Evolutionary conservation across 2,797 vertebrate genomes (phyloP), one percentile per base, ranked within the genome.

Genomic region (Sparus aurata): DNA sequence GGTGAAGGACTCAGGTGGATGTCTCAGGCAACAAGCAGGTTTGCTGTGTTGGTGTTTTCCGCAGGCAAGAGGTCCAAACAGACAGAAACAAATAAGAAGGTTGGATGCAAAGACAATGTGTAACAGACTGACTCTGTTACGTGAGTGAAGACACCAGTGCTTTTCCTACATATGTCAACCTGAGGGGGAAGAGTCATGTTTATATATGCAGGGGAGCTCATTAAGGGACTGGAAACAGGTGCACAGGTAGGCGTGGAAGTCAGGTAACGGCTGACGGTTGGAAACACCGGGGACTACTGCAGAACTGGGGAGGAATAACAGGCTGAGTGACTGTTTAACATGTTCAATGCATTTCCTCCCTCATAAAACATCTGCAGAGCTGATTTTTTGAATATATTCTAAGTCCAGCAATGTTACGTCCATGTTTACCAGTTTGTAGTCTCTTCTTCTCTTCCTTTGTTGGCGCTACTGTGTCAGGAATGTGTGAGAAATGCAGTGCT

Each of bases 181-280:
- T 20, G 38, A 23, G 20, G 18, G 41, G 50, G 46, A 20, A 3
- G 10, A 18, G 5, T 12, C 8, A 41, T 4, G 9, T 23, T 22
- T 60, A 30, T 60, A n/a, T 47, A n/a, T 47, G 22, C n/a, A 20
- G 34, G 4, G 52, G 68, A 62, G 50, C 54, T 78, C 47, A 73
- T 78, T 57, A 69, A 27, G 34, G 30, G 38, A 60, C 5, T 59
- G 34, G 55, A 45, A 67, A 64, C 54, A 69, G 34, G 54, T 64
- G 66, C 18, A 17, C 60, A 58, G 57, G 46, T 58, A 22, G 47
- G 27, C 6, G 23, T 38, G 20, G 38, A 52, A 22, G 5, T 47
- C 11, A 50, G 41, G 47, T 60, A n/a, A 68, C 43, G 60, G 30
- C 50, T 49, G 20, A 22, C 62, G 45, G 43, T 5, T 22, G 70